Evolutionary conservation across 2,113 vertebrate genomes (phyloP).

Genomic region (Rhinolophus sinicus): DNA sequence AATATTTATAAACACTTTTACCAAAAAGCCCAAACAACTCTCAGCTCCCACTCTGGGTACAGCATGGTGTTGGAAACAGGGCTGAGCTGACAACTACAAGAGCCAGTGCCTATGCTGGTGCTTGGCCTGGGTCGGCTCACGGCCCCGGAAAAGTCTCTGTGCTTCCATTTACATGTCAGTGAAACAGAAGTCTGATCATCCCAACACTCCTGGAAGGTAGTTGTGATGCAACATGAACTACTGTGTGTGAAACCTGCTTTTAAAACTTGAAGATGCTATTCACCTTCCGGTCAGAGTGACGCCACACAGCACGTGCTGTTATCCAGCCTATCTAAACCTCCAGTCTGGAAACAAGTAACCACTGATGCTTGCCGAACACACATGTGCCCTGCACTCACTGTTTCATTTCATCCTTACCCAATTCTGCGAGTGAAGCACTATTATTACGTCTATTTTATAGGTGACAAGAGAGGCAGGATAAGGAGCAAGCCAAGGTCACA

Average conservation of each 20-base stretch:
- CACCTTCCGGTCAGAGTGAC: not conserved
- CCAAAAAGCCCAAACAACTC: not conserved
- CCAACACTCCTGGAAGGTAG: not conserved
- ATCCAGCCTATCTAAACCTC: not conserved
- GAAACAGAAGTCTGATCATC: not conserved
- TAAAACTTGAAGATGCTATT: not conserved
- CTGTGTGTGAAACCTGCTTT: not conserved
- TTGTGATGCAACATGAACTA: not conserved
- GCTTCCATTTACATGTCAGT: not conserved
- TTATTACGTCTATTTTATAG: not conserved
- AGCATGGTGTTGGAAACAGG: not conserved
- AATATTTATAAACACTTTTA: not conserved
- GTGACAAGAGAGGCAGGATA: not conserved
- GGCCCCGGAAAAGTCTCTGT: fast-evolving
- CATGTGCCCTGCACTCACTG: not conserved
- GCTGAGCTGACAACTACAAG: no score
- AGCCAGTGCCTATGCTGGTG: not conserved
- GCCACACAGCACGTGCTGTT: fast-evolving
- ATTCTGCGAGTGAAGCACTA: not conserved
- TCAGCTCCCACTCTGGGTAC: not conserved
- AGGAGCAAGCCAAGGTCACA: not conserved
- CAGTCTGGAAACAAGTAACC: no score
- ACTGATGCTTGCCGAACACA: fast-evolving
- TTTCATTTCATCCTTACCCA: not conserved
- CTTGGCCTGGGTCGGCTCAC: fast-evolving